A percentile compares a stretch with the other conserved stretches of the same genome.
phyloP scores from a whole-genome alignment of 2,888 invertebrate genomes.

The Limulus polyphemus region DNA sequence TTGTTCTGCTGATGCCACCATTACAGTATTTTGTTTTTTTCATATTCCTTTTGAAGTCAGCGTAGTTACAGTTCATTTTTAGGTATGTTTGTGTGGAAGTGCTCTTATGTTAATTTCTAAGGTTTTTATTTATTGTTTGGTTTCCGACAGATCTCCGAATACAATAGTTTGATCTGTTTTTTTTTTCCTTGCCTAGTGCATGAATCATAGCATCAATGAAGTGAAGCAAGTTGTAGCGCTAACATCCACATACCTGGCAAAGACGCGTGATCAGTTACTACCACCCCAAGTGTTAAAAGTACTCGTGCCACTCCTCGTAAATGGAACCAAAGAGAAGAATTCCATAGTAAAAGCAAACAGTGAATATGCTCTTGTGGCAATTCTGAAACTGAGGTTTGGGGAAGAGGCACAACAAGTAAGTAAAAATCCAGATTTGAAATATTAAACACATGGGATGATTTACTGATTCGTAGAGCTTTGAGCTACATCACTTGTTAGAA shows the following conservation, averaged over 20 bases:
- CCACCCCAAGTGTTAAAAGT: conserved; percentile 54
- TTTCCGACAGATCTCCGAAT: not conserved
- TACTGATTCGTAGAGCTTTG: conserved; percentile 2
- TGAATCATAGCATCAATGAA: conserved; percentile 89
- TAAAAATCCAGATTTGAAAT: not conserved
- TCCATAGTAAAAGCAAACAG: conserved; percentile 85
- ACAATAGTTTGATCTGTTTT: conserved; percentile 11
- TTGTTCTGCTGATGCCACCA: too few species aligned
- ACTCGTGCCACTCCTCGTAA: conserved; percentile 80
- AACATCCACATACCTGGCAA: conserved; percentile 61
- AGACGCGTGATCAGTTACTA: conserved; percentile 36
- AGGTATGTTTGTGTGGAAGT: too few species aligned
- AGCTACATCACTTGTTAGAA: not conserved
- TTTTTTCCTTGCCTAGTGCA: conserved; percentile 46
- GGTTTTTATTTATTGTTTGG: not conserved
- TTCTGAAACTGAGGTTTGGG: conserved; percentile 64
- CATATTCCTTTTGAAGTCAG: too few species aligned
- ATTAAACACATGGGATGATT: not conserved
- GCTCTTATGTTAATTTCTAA: too few species aligned
- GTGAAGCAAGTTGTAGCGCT: conserved; percentile 81
- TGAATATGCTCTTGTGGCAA: conserved; percentile 76
- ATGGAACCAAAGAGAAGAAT: conserved; percentile 97
- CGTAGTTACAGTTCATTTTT: too few species aligned
- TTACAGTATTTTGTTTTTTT: too few species aligned
- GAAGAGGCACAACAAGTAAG: conserved; percentile 53